A percentile compares a stretch with the other conserved stretches of the same genome.
Conservation (phyloP, 2,113 vertebrate genomes). For the Desmodus rotundus region DNA sequence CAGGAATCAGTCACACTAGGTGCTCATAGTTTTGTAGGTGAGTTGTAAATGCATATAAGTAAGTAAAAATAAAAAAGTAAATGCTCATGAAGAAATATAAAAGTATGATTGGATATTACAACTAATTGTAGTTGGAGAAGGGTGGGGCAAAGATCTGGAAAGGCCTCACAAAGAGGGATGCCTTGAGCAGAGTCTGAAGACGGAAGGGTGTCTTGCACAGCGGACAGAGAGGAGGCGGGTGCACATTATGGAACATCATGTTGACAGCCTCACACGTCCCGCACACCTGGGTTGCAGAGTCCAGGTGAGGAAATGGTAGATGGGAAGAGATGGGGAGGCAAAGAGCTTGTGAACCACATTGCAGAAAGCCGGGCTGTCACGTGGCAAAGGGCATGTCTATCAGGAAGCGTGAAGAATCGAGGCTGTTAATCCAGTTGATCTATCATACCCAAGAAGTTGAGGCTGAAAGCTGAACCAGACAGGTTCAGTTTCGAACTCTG, state of each 20-base stretch:
- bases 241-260: not conserved
- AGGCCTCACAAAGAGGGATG: not conserved
- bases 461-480: not conserved
- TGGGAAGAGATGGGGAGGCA: not conserved
- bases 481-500: not conserved
- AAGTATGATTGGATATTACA: not conserved
- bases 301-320: not conserved
- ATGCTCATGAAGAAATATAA: not conserved
- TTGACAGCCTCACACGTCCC: not conserved
- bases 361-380: not conserved
- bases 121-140: not conserved
- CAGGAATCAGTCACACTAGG: not conserved
- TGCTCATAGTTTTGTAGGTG: not conserved
- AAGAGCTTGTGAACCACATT: not conserved
- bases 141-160: not conserved
- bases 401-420: not conserved
- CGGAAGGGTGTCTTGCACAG: not conserved
- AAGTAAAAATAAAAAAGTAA: slow-evolving; percentile 16
- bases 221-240: not conserved
- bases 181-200: not conserved
- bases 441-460: not conserved
- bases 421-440: not conserved
- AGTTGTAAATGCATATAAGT: not conserved
- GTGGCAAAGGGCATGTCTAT: not conserved
- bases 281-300: not conserved